A percentile compares a stretch with the other conserved stretches of the same genome.
Conservation (phyloP, 2,797 vertebrate genomes). For the Otolemur crassicaudatus region DNA sequence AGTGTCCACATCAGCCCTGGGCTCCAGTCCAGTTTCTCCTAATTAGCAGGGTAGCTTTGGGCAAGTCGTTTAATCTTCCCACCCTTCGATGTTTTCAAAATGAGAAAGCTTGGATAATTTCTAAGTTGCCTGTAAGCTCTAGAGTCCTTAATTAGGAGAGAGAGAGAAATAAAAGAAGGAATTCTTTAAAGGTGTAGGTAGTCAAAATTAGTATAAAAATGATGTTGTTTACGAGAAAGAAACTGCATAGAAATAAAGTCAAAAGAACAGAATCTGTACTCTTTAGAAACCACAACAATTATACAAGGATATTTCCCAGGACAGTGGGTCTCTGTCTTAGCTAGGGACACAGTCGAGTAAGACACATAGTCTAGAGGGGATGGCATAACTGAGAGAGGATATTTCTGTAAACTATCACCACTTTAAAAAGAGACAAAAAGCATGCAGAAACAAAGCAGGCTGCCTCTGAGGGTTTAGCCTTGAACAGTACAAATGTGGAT, state of each 20-base stretch:
- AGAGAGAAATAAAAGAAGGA: not conserved
- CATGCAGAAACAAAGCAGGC: not conserved
- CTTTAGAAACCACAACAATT: not conserved
- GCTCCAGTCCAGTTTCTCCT: not conserved
- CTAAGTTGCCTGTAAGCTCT: not conserved
- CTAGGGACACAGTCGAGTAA: not conserved
- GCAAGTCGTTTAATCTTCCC: not conserved
- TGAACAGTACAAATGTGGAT: rapidly evolving
- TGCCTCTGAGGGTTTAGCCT: not conserved
- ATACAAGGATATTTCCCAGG: not conserved
- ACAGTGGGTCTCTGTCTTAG: not conserved
- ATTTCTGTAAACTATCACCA: not conserved
- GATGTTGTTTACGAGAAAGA: not conserved
- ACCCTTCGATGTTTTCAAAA: not conserved
- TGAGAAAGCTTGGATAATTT: not conserved
- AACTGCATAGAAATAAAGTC: not conserved
- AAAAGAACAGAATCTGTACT: not conserved
- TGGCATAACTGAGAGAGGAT: rapidly evolving
- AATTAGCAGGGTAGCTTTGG: not conserved
- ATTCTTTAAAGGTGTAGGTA: not conserved
- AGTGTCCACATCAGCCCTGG: not conserved
- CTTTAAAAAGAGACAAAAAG: not conserved
- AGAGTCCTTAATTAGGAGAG: not conserved
- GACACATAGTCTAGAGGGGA: not conserved
- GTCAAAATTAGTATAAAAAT: not conserved